Evolutionary conservation across 2,888 invertebrate genomes (phyloP).

Genomic region (Drosophila heteroneura): DNA sequence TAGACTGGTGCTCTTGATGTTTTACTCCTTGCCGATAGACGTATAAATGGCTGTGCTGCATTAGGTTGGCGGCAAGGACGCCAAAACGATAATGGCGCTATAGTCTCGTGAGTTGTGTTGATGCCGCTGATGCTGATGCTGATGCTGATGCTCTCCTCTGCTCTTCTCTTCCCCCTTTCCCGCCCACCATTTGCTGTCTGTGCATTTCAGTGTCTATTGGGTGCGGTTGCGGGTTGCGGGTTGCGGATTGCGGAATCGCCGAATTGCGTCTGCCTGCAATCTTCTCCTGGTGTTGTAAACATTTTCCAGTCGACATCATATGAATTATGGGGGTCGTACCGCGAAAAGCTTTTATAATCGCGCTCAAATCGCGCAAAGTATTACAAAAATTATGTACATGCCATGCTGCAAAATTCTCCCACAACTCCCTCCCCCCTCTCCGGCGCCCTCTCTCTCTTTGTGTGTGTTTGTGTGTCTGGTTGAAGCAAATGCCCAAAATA

Average conservation of each 20-base stretch:
- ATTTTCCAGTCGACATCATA: constrained; percentile 82
- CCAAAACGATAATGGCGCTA: constrained; percentile 61
- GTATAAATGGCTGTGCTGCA: constrained; percentile 65
- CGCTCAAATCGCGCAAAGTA: constrained; percentile 83
- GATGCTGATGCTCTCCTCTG: background rate
- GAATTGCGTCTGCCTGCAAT: constrained; percentile 58
- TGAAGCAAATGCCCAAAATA: constrained; percentile 81
- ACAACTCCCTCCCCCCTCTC: background rate
- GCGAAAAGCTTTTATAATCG: constrained; percentile 85
- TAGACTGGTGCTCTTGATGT: constrained; percentile 23
- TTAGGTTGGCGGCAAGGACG: constrained; percentile 55
- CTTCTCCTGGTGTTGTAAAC: constrained; percentile 77
- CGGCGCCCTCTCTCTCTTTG: background rate
- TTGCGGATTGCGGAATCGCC: constrained; percentile 1
- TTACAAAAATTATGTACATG: constrained; percentile 82
- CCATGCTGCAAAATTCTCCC: constrained; percentile 34
- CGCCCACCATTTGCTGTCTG: constrained; percentile 3
- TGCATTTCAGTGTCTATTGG: constrained; percentile 27
- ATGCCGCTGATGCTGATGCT: constrained; percentile 11
- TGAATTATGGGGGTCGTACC: constrained; percentile 84
- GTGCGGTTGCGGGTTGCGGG: constrained; percentile 14
- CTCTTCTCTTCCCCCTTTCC: background rate
- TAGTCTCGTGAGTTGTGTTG: constrained; percentile 45
- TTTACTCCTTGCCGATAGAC: constrained; percentile 67
- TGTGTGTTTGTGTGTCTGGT: constrained; percentile 29